phyloP scores from a whole-genome alignment of 2,888 invertebrate genomes.

The Nymphalis polychloros region DNA sequence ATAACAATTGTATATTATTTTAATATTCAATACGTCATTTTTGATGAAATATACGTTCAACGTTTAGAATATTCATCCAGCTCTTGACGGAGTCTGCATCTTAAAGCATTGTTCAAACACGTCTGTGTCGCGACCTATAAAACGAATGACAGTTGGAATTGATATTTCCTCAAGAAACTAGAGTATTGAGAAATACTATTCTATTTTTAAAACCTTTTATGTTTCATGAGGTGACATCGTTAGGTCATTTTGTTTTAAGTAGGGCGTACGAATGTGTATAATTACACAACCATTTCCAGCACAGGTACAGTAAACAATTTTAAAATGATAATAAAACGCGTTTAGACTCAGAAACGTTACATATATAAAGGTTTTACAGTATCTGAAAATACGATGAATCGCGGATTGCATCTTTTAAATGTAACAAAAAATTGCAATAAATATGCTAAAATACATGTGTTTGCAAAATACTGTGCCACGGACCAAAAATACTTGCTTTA shows the following conservation, averaged over 20 bases:
- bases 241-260: constrained; percentile 8
- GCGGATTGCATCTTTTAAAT: no score
- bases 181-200: constrained; percentile 41
- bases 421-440: no score
- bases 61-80: constrained; percentile 23
- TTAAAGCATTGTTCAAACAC: constrained; percentile 26
- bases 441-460: no score
- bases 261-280: background rate
- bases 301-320: no score
- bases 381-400: no score
- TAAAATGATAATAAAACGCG: no score
- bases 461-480: no score
- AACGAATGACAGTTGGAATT: constrained; percentile 39
- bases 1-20: background rate
- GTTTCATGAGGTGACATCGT: constrained; percentile 8
- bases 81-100: constrained; percentile 22
- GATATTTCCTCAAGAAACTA: constrained; percentile 43
- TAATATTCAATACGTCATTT: background rate
- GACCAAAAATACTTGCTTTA: no score
- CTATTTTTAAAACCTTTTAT: constrained; percentile 37
- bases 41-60: constrained; percentile 1
- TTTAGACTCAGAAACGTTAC: no score
- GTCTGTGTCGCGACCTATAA: constrained; percentile 37
- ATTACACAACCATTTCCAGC: background rate
- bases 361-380: no score